Evolutionary conservation across 2,797 vertebrate genomes (phyloP).

Genomic region (Sebastes wilsoni): DNA sequence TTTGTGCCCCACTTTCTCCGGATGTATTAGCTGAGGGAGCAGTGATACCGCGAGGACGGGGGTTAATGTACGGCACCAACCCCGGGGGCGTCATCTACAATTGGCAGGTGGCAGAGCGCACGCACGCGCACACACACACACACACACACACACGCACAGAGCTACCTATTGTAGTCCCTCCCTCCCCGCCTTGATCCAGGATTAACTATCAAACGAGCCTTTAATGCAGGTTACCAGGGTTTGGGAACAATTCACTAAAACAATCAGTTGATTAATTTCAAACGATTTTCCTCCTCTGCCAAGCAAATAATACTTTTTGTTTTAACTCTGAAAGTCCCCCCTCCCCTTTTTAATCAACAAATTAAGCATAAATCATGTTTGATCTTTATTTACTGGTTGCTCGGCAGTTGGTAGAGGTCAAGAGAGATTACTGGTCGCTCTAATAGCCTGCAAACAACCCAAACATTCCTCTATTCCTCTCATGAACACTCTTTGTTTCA

Average conservation of each 20-base stretch:
- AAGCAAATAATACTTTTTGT: conserved; percentile 79
- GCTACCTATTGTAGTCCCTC: conserved; percentile 76
- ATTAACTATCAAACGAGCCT: conserved; percentile 81
- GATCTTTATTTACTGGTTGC: conserved; percentile 84
- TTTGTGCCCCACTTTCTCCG: conserved; percentile 56
- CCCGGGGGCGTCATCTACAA: conserved; percentile 43
- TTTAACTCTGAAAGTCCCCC: conserved; percentile 61
- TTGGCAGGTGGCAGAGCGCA: conserved; percentile 66
- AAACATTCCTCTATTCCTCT: conserved; percentile 59
- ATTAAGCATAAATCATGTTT: conserved; percentile 87
- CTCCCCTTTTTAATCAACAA: conserved; percentile 85
- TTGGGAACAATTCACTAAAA: conserved; percentile 80
- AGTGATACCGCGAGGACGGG: conserved; percentile 17
- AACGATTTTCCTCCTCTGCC: conserved; percentile 80
- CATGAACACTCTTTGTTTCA: conserved; percentile 37
- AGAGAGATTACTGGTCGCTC: conserved; percentile 73
- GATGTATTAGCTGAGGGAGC: conserved; percentile 41
- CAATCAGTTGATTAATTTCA: conserved; percentile 88
- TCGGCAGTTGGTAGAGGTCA: conserved; percentile 81
- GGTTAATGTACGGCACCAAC: conserved; percentile 26
- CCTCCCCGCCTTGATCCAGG: conserved; percentile 78
- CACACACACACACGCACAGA: not conserved
- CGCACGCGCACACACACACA: not conserved
- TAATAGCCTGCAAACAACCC: conserved; percentile 65
- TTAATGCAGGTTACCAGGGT: conserved; percentile 81